Evolutionary conservation across 2,888 invertebrate species (phyloP), one percentile per base, ranked within the genome.

Genomic region (Drosophila nr. fundita): DNA sequence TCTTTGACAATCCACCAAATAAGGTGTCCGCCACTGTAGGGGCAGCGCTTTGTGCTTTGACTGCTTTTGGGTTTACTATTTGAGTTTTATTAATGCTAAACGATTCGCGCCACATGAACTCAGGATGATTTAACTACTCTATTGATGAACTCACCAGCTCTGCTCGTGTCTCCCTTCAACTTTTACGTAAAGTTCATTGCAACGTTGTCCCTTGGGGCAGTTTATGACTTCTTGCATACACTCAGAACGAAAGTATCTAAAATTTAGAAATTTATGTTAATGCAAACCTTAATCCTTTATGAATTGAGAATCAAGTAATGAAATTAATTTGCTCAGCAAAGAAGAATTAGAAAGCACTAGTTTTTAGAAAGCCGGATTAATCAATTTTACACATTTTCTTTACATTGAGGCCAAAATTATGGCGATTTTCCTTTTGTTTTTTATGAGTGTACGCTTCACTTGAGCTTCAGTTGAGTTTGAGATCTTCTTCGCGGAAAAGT

Each of bases 31-130:
- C n/a, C n/a, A n/a, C n/a, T n/a, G n/a, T n/a, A 49, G 45, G 45
- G 45, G 21, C 29, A 27, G 24, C 50, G 40, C 84, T 73, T 83
- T 82, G 80, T 66, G 65, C 75, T 80, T 79, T 73, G 68, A 54
- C 57, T 55, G 66, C 68, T 21, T 57, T 42, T 57, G 57, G 53
- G 65, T 85, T 82, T 82, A 82, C 38, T 76, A 84, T 83, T 82
- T 76, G 78, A 58, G 61, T 78, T 87, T 78, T 75, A 85, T 85
- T 68, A 80, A 86, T 80, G 88, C 74, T 69, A 70, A 84, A 71
- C 71, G 78, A 66, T 69, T 73, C 13, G 54, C 63, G 52, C 24
- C 45, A 52, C 62, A 58, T 61, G 52, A 63, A 59, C 40, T 65
- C 59, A 53, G 58, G 50, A 65, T 72, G 60, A 49, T n/a, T 64